Evolutionary conservation across 2,113 vertebrate species (phyloP).

Genomic region (Microtus oregoni): DNA sequence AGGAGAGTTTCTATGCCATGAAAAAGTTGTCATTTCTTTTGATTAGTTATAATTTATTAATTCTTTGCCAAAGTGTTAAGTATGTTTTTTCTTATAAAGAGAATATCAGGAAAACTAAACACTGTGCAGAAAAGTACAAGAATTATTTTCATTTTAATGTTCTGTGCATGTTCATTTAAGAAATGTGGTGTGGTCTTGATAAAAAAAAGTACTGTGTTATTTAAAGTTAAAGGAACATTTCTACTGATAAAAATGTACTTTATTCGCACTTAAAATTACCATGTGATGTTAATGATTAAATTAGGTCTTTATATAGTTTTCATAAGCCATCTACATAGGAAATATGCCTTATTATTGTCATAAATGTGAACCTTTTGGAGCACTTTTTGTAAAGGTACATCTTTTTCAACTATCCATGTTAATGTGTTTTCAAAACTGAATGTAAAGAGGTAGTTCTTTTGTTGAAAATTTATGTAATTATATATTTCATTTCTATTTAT

Average conservation of each 20-base stretch:
- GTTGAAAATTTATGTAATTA: constrained; percentile 57
- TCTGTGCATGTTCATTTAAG: constrained; percentile 51
- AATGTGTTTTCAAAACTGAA: constrained; percentile 51
- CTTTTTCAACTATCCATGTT: constrained; percentile 47
- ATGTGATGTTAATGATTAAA: constrained; percentile 27
- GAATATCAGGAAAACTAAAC: constrained; percentile 68
- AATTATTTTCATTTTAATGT: constrained; percentile 66
- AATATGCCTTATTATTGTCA: constrained; percentile 54
- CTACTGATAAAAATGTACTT: constrained; percentile 59
- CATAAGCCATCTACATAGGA: constrained; percentile 43
- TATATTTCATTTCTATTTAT: constrained; percentile 81
- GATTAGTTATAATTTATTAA: constrained; percentile 62
- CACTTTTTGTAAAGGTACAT: constrained; percentile 46
- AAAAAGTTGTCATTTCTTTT: constrained; percentile 66
- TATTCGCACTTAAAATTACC: constrained; percentile 35
- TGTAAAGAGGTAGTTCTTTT: constrained; percentile 39
- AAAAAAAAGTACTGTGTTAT: constrained; percentile 41
- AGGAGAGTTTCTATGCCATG: constrained; percentile 61
- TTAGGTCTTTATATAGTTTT: constrained; percentile 54
- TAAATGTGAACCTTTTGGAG: constrained; percentile 74
- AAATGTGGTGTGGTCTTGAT: constrained; percentile 56
- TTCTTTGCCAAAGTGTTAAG: constrained; percentile 78
- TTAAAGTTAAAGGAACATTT: constrained; percentile 62
- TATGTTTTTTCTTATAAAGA: constrained; percentile 73
- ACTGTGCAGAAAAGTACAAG: constrained; percentile 58